phyloP scores from a whole-genome alignment of 2,797 vertebrate genomes.

The Mus spretus region DNA sequence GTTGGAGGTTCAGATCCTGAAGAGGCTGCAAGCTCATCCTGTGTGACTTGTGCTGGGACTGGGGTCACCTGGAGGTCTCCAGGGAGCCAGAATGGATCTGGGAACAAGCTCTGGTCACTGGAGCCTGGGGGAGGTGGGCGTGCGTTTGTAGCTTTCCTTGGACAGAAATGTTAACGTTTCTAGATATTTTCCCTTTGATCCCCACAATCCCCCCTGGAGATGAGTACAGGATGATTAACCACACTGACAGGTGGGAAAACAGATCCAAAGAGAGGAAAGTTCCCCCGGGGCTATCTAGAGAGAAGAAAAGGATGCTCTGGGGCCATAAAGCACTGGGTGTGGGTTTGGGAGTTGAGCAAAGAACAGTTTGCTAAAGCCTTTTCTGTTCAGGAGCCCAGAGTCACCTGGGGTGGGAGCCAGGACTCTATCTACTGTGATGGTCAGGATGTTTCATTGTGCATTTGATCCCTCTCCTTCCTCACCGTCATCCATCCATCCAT shows the following conservation, averaged over 20 bases:
- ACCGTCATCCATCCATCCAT: background rate
- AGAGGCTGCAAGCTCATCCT: background rate
- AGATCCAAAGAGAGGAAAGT: background rate
- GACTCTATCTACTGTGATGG: background rate
- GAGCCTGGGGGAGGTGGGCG: background rate
- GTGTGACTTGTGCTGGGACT: background rate
- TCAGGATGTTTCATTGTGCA: background rate
- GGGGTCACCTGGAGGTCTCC: conserved; percentile 70
- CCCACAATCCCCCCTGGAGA: background rate
- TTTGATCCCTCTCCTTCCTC: background rate
- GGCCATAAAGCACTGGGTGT: background rate
- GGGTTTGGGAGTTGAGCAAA: background rate
- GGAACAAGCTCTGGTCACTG: background rate
- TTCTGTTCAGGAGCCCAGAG: background rate
- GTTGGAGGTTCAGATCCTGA: conserved; percentile 68
- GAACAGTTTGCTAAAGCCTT: background rate
- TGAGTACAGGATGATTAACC: background rate
- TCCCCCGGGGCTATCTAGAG: background rate
- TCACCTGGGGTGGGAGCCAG: background rate
- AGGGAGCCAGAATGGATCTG: background rate
- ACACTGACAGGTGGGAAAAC: conserved; percentile 41
- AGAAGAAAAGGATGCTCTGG: background rate
- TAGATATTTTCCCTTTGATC: background rate
- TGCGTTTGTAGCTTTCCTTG: background rate
- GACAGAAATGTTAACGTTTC: background rate